A percentile compares a stretch with the other conserved stretches of the same genome.
phyloP scores from a whole-genome alignment of 2,113 vertebrate species.

The Papio anubis region DNA sequence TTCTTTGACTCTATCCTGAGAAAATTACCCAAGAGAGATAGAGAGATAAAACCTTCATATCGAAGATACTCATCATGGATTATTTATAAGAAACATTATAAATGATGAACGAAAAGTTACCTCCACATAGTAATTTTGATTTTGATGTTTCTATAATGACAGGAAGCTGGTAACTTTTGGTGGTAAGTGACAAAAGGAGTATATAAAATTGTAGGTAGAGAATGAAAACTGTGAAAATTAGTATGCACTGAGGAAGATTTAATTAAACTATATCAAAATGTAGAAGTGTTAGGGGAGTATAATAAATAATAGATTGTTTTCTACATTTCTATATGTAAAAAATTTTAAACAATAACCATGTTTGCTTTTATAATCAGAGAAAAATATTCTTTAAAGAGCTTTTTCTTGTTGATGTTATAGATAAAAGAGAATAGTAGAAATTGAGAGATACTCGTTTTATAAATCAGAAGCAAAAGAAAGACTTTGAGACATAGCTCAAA shows the following conservation, averaged over 20 bases:
- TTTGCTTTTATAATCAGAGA: background rate
- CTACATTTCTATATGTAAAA: background rate
- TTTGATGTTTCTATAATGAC: no score
- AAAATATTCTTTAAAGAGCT: background rate
- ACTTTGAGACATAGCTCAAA: background rate
- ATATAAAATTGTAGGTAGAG: background rate
- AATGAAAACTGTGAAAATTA: background rate
- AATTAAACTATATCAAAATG: background rate
- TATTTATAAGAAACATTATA: background rate
- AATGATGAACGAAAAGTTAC: background rate
- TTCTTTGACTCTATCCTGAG: background rate
- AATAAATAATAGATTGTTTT: background rate
- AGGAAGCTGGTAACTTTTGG: background rate
- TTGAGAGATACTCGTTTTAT: background rate
- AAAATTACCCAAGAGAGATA: background rate
- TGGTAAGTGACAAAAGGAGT: background rate
- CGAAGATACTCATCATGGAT: background rate
- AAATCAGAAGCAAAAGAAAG: background rate
- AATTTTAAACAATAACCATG: background rate
- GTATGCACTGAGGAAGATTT: background rate
- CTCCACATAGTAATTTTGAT: background rate
- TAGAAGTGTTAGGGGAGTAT: rapidly evolving
- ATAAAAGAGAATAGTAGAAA: background rate
- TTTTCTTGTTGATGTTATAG: background rate
- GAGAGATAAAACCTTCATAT: background rate